These are phyloP conservation scores for Drosophila lini DNA, from an alignment of 1,140 invertebrate species.

Conservation along the genomic window DNA sequence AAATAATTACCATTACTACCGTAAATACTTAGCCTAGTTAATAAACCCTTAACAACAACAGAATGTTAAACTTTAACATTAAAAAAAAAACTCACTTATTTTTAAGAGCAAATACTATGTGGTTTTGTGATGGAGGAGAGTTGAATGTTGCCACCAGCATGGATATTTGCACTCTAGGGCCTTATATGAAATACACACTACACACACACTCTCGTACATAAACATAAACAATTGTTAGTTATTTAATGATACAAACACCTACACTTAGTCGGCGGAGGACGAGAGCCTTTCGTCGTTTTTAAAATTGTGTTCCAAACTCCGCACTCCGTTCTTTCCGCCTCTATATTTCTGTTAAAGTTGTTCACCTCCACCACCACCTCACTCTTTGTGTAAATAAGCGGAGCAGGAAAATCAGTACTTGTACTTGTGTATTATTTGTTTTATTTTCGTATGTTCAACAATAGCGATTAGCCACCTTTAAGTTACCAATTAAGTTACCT, in stretches of 20 bases:
- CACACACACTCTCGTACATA: slow-evolving; percentile 42
- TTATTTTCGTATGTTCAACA: slow-evolving; percentile 51
- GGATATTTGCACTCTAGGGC: slow-evolving; percentile 81
- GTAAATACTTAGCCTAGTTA: slow-evolving; percentile 73
- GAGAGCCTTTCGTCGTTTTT: slow-evolving; percentile 26
- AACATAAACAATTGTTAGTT: slow-evolving; percentile 75
- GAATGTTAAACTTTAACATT: slow-evolving; percentile 70
- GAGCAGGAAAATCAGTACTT: slow-evolving; percentile 41
- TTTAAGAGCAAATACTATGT: slow-evolving; percentile 78
- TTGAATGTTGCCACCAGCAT: slow-evolving; percentile 58
- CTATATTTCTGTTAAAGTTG: slow-evolving; percentile 69
- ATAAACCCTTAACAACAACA: slow-evolving; percentile 54
- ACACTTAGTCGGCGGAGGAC: slow-evolving; percentile 19
- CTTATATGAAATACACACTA: slow-evolving; percentile 75
- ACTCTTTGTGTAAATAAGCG: slow-evolving; percentile 68
- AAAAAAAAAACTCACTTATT: slow-evolving; percentile 54
- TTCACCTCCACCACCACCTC: slow-evolving; percentile 29
- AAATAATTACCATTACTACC: slow-evolving; percentile 60
- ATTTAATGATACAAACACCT: slow-evolving; percentile 59
- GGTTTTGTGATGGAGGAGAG: slow-evolving; percentile 64
- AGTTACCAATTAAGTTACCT: slow-evolving; percentile 57
- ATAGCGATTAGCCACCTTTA: slow-evolving; percentile 28
- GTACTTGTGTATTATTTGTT: slow-evolving; percentile 65
- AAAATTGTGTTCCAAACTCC: slow-evolving; percentile 48
- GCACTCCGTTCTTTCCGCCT: slow-evolving; percentile 10